A percentile compares a stretch with the other conserved stretches of the same genome.
These are phyloP conservation scores for Melanargia galathea DNA, from an alignment of 2,888 invertebrate species.

Conservation along the genomic window DNA sequence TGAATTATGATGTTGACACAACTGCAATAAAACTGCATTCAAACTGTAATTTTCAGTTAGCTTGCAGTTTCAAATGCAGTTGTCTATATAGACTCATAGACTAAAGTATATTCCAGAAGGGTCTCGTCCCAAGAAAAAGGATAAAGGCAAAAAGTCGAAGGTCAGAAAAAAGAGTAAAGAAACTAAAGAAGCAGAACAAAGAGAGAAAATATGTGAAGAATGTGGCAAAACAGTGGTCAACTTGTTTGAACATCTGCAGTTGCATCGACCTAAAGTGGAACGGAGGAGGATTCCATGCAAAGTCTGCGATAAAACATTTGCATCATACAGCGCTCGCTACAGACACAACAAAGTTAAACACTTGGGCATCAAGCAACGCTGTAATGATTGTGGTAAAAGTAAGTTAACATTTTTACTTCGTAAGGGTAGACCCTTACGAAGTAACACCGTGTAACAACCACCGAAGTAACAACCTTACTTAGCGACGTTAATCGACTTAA, in stretches of 20 bases:
- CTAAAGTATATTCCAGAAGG: conserved; percentile 22
- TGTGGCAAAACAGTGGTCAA: conserved; percentile 65
- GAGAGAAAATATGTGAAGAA: conserved; percentile 60
- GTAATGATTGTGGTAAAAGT: conserved; percentile 70
- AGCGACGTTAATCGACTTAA: too few species aligned
- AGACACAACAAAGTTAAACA: conserved; percentile 66
- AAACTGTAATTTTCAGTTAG: too few species aligned
- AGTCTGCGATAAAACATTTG: conserved; percentile 60
- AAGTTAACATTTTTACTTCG: conserved; percentile 16
- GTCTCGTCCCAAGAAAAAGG: neutral
- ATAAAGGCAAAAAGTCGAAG: conserved; percentile 25
- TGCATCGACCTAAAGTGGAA: conserved; percentile 50
- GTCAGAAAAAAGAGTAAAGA: conserved; percentile 43
- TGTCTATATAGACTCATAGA: too few species aligned
- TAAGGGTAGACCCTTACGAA: neutral
- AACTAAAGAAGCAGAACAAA: conserved; percentile 32
- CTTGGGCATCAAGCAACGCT: conserved; percentile 60
- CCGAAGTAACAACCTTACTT: too few species aligned
- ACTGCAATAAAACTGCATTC: too few species aligned
- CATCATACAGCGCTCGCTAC: conserved; percentile 50
- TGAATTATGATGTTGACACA: too few species aligned
- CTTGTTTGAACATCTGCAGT: conserved; percentile 54
- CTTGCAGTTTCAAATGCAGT: too few species aligned
- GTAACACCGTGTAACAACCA: too few species aligned
- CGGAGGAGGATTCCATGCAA: conserved; percentile 55